Base-by-base conservation (phyloP, 1,140 invertebrate genomes). In the Augochlora pura region DNA sequence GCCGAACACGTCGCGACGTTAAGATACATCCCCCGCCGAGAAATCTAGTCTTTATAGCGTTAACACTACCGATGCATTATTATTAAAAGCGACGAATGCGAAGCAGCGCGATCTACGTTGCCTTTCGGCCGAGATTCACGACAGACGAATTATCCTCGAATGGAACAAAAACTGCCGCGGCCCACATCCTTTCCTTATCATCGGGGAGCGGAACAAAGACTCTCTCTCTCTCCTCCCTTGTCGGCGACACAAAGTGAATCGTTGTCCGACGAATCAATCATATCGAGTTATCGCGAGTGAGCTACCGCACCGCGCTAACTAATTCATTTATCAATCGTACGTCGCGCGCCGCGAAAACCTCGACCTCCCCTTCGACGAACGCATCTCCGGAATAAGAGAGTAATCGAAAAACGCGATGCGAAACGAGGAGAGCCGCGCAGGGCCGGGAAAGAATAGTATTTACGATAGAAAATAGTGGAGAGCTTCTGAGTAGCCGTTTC, bases 11-110 rank as follows among this genome's bases (percentile, higher is more conserved):
- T 52, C 49, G 49, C 49, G 75, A 82, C 54, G 74, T 75, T 52
- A 76, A 60, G 76, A 57, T 8, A 57, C 21, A n/a, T 7, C 73
- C 71, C 83, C 86, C 85, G 82, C 83, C 81, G 84, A 88, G 78
- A 89, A 66, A 88, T 91, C 90, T 91, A 91, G 89, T 90, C 90
- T 83, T 32, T 86, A 88, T 83, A 88, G 84, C 76, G 54, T 86
- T 82, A 77, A 39, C 54, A 21, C 65, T 16, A 52, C 49, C 49
- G 49, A 42, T 65, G 73, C 60, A 73, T 70, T 74, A 69, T 77
- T 82, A 86, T 85, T 85, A 86, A 80, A 83, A 88, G 39, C 75
- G 82, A 84, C 74, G 42, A 80, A 84, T 66, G 80, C 80, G 64
- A 81, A 9, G 57, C 52, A 12, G 42, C 76, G 81, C 81, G 81